Percentiles rank a stretch among this genome's conserved stretches.
These are phyloP conservation scores for Drosophila azteca DNA, from an alignment of 1,140 invertebrate species.

Conservation along the genomic window DNA sequence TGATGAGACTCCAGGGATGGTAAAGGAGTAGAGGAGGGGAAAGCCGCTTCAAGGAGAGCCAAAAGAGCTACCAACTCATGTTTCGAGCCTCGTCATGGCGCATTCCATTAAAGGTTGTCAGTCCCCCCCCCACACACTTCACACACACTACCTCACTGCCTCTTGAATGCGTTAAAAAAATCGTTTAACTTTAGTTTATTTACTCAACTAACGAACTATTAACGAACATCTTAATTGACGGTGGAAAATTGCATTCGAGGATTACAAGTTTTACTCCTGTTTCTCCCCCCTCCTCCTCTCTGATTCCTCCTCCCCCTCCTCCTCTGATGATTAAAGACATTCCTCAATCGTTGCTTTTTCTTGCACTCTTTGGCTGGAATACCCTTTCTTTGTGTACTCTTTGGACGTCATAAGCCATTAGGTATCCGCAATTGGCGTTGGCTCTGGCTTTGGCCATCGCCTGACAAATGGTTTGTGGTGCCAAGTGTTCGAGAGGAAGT, in stretches of 20 bases:
- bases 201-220: slow-evolving; percentile 60
- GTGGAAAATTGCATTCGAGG: slow-evolving; percentile 30
- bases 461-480: slow-evolving; percentile 42
- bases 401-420: slow-evolving; percentile 65
- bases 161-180: slow-evolving; percentile 5
- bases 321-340: slow-evolving; percentile 12
- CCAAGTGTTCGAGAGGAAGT: slow-evolving; percentile 45
- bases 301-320: not conserved
- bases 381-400: not conserved
- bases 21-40: not conserved
- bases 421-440: slow-evolving; percentile 56
- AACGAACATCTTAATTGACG: slow-evolving; percentile 50
- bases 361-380: not conserved
- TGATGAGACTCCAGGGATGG: not conserved
- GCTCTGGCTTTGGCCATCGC: slow-evolving; percentile 38
- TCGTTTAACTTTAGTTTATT: slow-evolving; percentile 40
- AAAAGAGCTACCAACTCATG: slow-evolving; percentile 33
- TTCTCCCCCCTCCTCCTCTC: not conserved
- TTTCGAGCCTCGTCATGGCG: slow-evolving; percentile 9
- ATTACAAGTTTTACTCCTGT: slow-evolving; percentile 26
- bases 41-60: not conserved
- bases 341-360: not conserved
- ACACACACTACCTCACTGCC: slow-evolving; percentile 1
- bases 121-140: not conserved
- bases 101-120: slow-evolving; percentile 24